Conservation (phyloP, 2,888 invertebrate species). For the Agonopterix heracliana region DNA sequence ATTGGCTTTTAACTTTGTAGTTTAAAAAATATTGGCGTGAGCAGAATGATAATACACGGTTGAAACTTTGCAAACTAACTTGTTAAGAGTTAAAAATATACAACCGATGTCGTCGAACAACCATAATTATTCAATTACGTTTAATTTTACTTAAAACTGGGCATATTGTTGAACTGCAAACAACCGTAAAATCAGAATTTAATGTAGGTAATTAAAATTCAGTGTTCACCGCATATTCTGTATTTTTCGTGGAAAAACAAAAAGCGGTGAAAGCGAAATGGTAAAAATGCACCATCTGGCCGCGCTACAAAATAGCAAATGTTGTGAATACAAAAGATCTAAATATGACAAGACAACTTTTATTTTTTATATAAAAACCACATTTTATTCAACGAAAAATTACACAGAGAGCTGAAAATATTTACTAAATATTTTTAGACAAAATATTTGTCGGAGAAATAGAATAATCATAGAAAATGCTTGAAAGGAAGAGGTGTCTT, state of each 20-base stretch:
- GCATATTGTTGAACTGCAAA: neutral
- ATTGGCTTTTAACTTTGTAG: no score
- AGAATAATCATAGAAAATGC: neutral
- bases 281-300: neutral
- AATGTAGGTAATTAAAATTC: slow-evolving; percentile 4
- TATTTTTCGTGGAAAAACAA: neutral
- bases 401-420: neutral
- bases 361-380: neutral
- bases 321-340: neutral
- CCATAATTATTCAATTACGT: no score
- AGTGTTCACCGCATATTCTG: neutral
- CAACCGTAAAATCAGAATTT: neutral
- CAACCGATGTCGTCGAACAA: no score
- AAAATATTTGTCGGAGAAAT: neutral
- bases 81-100: no score
- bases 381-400: neutral
- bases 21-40: no score
- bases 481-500: no score
- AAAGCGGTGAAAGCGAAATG: neutral
- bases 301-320: neutral
- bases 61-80: no score
- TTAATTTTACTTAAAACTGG: neutral
- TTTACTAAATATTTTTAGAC: neutral
- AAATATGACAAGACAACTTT: neutral
- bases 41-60: no score